Evolutionary conservation across 2,113 vertebrate species (phyloP).

Genomic region (Tetraodon nigroviridis): DNA sequence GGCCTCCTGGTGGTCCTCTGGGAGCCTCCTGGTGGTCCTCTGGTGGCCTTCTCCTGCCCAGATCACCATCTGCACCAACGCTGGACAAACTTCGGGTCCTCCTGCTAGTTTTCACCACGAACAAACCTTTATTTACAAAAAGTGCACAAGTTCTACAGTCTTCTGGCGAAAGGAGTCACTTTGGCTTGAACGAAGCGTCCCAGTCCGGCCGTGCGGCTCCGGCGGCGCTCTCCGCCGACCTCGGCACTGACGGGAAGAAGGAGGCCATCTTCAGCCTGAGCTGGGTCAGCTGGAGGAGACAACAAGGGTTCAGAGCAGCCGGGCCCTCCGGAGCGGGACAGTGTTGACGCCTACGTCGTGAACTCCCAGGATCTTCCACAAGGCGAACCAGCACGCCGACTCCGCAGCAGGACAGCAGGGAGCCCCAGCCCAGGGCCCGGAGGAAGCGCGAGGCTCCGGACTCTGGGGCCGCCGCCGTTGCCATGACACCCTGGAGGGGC

Average conservation of each 20-base stretch:
- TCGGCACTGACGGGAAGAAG: constrained; percentile 83
- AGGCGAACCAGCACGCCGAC: constrained; percentile 82
- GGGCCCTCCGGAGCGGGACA: too few species aligned
- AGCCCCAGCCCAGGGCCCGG: constrained; percentile 88
- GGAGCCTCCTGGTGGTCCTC: too few species aligned
- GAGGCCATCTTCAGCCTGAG: constrained; percentile 87
- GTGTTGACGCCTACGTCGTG: constrained; percentile 77
- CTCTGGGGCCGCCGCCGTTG: constrained; percentile 78
- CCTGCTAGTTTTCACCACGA: too few species aligned
- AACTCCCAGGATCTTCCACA: constrained; percentile 86
- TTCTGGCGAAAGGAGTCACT: constrained; percentile 58
- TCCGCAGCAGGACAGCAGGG: constrained; percentile 86
- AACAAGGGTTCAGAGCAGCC: background rate
- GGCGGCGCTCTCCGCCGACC: constrained; percentile 51
- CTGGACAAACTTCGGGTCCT: too few species aligned
- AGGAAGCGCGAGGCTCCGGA: constrained; percentile 85
- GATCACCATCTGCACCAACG: too few species aligned
- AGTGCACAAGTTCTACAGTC: too few species aligned
- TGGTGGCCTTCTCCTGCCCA: too few species aligned
- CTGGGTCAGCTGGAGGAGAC: constrained; percentile 77
- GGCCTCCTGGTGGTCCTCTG: too few species aligned
- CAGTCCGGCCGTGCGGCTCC: constrained; percentile 68
- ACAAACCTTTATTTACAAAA: too few species aligned
- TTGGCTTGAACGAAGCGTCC: constrained; percentile 81
- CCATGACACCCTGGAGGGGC: constrained; percentile 75